Conservation (phyloP, 2,113 vertebrate genomes). For the Zeus faber region DNA sequence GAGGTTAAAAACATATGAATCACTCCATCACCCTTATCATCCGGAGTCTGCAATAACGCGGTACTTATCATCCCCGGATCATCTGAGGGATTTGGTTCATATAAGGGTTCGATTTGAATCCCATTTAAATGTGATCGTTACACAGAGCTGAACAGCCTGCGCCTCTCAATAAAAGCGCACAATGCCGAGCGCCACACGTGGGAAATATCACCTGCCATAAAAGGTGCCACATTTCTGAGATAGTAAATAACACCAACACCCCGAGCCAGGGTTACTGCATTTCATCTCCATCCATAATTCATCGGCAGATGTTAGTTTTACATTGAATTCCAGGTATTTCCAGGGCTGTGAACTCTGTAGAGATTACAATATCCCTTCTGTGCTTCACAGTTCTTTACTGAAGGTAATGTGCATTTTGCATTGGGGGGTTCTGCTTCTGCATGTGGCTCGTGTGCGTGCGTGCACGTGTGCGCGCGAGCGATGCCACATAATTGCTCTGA, state of each 20-base stretch:
- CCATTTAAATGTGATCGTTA: too few relatives aligned
- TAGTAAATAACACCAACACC: slow-evolving; percentile 52
- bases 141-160: slow-evolving; percentile 26
- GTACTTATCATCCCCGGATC: too few relatives aligned
- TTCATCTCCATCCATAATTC: slow-evolving; percentile 62
- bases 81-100: too few relatives aligned
- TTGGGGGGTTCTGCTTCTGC: too few relatives aligned
- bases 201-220: slow-evolving; percentile 28
- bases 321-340: slow-evolving; percentile 58
- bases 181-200: slow-evolving; percentile 21
- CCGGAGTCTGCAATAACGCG: too few relatives aligned
- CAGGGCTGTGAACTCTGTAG: slow-evolving; percentile 34
- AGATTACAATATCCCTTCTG: slow-evolving; percentile 40
- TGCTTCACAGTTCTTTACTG: slow-evolving; percentile 47
- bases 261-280: slow-evolving; percentile 40
- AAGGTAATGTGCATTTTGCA: too few relatives aligned
- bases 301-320: slow-evolving; percentile 56
- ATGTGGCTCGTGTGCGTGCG: not conserved
- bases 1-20: too few relatives aligned
- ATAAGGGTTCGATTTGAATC: too few relatives aligned
- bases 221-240: slow-evolving; percentile 38
- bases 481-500: too few relatives aligned
- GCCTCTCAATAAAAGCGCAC: slow-evolving; percentile 21
- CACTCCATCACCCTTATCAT: too few relatives aligned
- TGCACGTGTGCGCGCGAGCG: not conserved